These are phyloP conservation scores for Margarornis squamiger DNA, from an alignment of 2,797 vertebrate genomes.

Conservation along the genomic window DNA sequence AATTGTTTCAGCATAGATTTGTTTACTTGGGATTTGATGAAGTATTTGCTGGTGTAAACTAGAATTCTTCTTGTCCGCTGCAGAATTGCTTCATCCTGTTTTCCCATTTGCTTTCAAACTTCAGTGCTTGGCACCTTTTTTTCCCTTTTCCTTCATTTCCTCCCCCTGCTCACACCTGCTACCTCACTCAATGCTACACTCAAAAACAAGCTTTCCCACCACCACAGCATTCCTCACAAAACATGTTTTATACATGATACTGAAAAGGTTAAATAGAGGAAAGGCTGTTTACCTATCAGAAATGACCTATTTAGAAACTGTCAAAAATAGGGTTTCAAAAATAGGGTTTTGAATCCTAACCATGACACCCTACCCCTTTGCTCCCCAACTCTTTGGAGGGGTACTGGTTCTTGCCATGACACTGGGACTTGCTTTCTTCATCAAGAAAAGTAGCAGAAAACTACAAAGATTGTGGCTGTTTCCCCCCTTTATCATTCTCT, in stretches of 20 bases:
- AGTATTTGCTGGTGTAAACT: not conserved
- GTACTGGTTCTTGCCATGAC: not conserved
- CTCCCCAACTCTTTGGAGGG: not conserved
- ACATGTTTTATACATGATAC: accelerated
- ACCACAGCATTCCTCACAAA: not conserved
- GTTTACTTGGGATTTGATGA: not conserved
- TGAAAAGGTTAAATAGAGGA: not conserved
- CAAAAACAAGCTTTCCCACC: not conserved
- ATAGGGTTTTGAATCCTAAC: not conserved
- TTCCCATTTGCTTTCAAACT: conserved; percentile 22
- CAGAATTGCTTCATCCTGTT: not conserved
- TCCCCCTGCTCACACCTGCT: not conserved
- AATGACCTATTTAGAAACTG: not conserved
- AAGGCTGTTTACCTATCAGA: not conserved
- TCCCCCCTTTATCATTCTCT: conserved; percentile 75
- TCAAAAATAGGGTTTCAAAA: not conserved
- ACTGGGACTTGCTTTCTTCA: conserved; percentile 6
- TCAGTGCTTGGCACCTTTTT: not conserved
- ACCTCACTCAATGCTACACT: not conserved
- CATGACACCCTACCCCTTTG: not conserved
- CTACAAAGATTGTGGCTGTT: conserved; percentile 69
- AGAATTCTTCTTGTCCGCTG: not conserved
- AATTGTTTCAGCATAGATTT: not conserved
- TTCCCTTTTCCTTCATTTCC: not conserved
- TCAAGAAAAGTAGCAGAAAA: conserved; percentile 26